Percentiles rank a stretch among this genome's conserved stretches.
phyloP scores from a whole-genome alignment of 2,113 vertebrate genomes.

The Oncorhynchus keta region DNA sequence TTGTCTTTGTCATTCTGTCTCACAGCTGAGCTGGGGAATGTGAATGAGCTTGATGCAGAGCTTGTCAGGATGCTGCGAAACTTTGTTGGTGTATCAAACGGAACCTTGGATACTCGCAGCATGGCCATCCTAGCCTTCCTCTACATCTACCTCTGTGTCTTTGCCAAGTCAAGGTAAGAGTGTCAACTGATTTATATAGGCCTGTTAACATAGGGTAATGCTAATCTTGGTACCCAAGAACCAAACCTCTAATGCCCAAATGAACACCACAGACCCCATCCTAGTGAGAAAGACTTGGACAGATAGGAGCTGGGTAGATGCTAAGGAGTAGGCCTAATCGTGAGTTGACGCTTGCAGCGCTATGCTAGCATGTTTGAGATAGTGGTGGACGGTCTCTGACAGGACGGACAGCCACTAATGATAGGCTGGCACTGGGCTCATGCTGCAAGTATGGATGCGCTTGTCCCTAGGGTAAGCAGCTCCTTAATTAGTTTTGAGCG shows the following conservation, averaged over 20 bases:
- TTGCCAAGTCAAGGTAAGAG: constrained; percentile 76
- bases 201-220: not conserved
- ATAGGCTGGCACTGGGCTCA: constrained; percentile 60
- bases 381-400: constrained; percentile 61
- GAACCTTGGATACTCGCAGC: constrained; percentile 50
- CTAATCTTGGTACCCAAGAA: not conserved
- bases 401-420: constrained; percentile 54
- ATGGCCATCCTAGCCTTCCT: constrained; percentile 85
- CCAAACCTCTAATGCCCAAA: not conserved
- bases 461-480: constrained; percentile 42
- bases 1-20: constrained; percentile 8
- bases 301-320: constrained; percentile 42
- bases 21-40: constrained; percentile 66
- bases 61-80: constrained; percentile 79
- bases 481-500: constrained; percentile 56
- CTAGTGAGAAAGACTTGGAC: constrained; percentile 18
- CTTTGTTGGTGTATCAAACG: constrained; percentile 68
- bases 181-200: not conserved
- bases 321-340: constrained; percentile 48
- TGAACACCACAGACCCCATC: not conserved
- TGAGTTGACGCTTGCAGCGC: constrained; percentile 38
- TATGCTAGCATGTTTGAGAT: constrained; percentile 43
- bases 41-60: constrained; percentile 67
- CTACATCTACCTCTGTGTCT: constrained; percentile 84
- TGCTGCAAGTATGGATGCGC: constrained; percentile 55